Percentiles rank a stretch among this genome's conserved stretches.
Evolutionary conservation across 2,888 invertebrate genomes (phyloP).

Genomic region (Glyphotaelius pellucidus): DNA sequence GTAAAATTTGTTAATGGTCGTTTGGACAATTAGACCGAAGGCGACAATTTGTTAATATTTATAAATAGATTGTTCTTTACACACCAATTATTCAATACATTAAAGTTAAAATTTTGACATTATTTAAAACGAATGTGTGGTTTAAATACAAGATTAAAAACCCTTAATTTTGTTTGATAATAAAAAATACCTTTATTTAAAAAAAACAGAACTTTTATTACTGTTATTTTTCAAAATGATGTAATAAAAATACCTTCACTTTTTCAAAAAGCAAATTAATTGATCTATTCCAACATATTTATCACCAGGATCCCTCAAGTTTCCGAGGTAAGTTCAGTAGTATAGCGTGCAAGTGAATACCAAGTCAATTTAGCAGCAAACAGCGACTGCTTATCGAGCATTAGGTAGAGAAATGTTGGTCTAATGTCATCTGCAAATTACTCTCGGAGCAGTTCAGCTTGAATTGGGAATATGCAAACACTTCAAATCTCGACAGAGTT

Average conservation of each 20-base stretch:
- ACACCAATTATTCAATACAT: too few relatives aligned
- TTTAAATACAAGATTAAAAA: too few relatives aligned
- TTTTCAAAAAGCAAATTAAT: not conserved
- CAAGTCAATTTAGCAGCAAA: not conserved
- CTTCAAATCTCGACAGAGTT: not conserved
- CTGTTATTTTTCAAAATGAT: too few relatives aligned
- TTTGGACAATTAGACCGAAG: too few relatives aligned
- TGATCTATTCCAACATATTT: not conserved
- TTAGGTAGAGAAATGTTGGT: not conserved
- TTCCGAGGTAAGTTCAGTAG: not conserved
- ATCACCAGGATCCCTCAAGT: not conserved
- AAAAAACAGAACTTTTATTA: too few relatives aligned
- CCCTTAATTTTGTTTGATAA: too few relatives aligned
- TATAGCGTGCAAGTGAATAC: not conserved
- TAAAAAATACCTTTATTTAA: too few relatives aligned
- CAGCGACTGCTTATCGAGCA: not conserved
- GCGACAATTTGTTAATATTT: too few relatives aligned
- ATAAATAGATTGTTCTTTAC: too few relatives aligned
- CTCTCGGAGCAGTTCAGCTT: not conserved
- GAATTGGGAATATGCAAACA: not conserved
- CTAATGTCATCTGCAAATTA: not conserved
- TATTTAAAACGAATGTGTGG: too few relatives aligned
- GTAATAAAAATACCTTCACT: not conserved
- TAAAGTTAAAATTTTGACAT: too few relatives aligned
- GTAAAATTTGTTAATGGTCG: too few relatives aligned